A percentile compares a stretch with the other conserved stretches of the same genome.
Evolutionary conservation across 2,797 vertebrate species (phyloP).

Genomic region (Falco biarmicus): DNA sequence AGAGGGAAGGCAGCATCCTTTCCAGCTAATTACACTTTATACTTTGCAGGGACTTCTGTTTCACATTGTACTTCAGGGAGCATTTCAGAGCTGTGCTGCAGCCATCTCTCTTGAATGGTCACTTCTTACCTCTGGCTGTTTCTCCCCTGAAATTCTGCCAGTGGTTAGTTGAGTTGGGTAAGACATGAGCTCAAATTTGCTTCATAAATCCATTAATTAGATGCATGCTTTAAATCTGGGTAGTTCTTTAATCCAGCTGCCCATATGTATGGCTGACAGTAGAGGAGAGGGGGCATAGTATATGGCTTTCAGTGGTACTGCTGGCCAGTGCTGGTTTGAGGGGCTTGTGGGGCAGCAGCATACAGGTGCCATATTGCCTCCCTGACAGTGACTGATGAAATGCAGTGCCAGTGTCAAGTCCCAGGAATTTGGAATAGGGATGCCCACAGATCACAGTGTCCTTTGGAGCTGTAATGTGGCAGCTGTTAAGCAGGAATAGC

Average conservation of each 20-base stretch:
- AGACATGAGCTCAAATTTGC: neutral
- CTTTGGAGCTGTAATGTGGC: neutral
- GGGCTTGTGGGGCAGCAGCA: neutral
- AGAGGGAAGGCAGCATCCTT: neutral
- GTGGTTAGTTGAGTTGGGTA: neutral
- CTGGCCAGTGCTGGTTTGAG: neutral
- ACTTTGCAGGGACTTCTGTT: neutral
- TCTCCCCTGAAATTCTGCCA: neutral
- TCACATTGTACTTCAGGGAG: neutral
- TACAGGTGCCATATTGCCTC: neutral
- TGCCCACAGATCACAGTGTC: neutral
- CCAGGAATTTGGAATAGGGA: neutral
- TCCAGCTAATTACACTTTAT: neutral
- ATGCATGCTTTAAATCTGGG: neutral
- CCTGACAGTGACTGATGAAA: neutral
- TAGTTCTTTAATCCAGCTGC: neutral
- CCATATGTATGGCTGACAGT: fast-evolving
- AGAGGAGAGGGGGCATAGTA: neutral
- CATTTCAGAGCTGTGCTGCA: fast-evolving
- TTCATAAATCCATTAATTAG: neutral
- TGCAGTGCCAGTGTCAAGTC: no score
- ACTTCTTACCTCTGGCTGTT: neutral
- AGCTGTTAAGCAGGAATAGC: neutral
- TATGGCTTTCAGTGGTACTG: neutral
- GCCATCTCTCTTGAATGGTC: fast-evolving